Base-by-base conservation (phyloP, 2,888 invertebrate genomes). In the Ophion obscuratus region DNA sequence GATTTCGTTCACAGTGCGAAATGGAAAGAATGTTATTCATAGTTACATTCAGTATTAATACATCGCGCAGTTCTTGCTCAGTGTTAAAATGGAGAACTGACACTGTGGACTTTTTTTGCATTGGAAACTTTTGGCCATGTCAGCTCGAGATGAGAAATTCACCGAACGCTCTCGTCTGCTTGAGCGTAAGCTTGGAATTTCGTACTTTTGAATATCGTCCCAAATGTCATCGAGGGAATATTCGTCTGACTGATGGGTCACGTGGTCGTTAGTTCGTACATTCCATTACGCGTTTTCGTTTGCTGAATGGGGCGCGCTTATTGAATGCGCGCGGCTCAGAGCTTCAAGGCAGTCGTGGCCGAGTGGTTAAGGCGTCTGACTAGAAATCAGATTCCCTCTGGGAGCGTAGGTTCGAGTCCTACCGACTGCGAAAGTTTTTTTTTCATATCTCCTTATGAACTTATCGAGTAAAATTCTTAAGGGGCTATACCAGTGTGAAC, bases 391-490 rank as follows among this genome's bases (percentile, higher is more conserved):
- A 97, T 97, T 97, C 97, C 97, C 97, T 97, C 96, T 97, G 97
- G 97, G 97, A 97, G 97, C 97, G 97, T 97, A 97, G 97, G 97
- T 97, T 97, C 97, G 97, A 97, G 96, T 97, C 97, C 97, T 97
- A 97, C 97, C 96, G 96, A 96, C 97, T 97, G 97, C 97, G 97
- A 91, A 20, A n/a, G n/a, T 10, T 59, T 77, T 77, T 77, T 77
- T 68, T 77, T 57, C 11, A 14, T 47, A 47, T 24, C 47, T 74
- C 9, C 27, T 3, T 27, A 36, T 40, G 1, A 36, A 36, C 24
- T 24, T 5, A 2, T 27, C n/a, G n/a, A 66, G 17, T 36, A 36
- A 14, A 20, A n/a, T 20, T 24, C 14, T 9, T 14, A 47, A 24
- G 24, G 24, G 24, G 24, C 24, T 24, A 24, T 24, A 24, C 24